phyloP scores from a whole-genome alignment of 2,113 vertebrate genomes.

The Forbesichthys papilliferus region DNA sequence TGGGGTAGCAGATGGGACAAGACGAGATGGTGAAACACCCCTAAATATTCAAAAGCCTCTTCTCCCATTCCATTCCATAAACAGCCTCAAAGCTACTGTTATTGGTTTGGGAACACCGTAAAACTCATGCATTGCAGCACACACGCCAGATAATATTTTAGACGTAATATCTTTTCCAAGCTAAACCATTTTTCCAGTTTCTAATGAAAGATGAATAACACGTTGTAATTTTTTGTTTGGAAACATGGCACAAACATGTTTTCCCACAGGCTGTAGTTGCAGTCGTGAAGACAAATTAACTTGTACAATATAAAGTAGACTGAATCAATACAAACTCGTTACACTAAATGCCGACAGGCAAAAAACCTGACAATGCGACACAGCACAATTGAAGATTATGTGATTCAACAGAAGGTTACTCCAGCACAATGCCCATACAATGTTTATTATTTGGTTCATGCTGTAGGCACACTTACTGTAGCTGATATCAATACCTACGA shows the following conservation, averaged over 20 bases:
- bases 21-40: conserved; percentile 31
- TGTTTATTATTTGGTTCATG: too few species aligned
- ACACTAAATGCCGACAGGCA: too few species aligned
- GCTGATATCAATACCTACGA: too few species aligned
- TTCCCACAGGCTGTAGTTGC: not conserved
- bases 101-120: conserved; percentile 47
- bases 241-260: not conserved
- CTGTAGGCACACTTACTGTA: too few species aligned
- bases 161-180: conserved; percentile 28
- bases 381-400: too few species aligned
- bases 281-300: too few species aligned
- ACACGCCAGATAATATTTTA: conserved; percentile 37
- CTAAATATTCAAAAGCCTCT: conserved; percentile 24
- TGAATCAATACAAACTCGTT: too few species aligned
- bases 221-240: not conserved
- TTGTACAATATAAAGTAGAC: too few species aligned
- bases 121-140: conserved; percentile 27
- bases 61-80: conserved; percentile 29
- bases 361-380: too few species aligned
- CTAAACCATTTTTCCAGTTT: conserved; percentile 40
- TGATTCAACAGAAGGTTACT: too few species aligned
- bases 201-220: conserved; percentile 32
- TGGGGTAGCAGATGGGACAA: conserved; percentile 25
- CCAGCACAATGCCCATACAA: too few species aligned
- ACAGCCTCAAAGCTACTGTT: conserved; percentile 64